Evolutionary conservation across 35 echinoderm and acorn worm genomes (phyloP).

Genomic region (Apostichopus japonicus): DNA sequence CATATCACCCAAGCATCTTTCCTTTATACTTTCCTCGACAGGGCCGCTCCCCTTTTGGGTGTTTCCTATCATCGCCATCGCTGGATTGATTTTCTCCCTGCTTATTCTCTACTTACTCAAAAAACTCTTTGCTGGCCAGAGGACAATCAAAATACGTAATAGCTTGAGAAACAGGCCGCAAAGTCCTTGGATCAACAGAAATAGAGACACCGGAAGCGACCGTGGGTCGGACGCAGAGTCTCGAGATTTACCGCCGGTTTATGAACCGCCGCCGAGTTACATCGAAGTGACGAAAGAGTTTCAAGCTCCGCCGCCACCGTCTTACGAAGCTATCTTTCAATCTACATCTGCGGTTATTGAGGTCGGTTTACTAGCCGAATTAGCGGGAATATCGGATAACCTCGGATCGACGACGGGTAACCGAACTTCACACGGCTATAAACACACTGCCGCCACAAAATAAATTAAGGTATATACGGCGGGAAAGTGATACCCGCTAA

Average conservation of each 20-base stretch:
- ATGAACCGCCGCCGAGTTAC: conserved; percentile 26
- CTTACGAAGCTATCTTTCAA: conserved; percentile 27
- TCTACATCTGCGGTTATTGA: not conserved
- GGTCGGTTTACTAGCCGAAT: not conserved
- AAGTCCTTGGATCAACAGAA: conserved; percentile 1
- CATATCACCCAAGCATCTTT: no score
- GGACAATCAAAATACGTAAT: conserved; percentile 40
- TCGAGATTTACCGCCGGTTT: not conserved
- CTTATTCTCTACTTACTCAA: conserved; percentile 1
- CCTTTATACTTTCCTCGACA: not conserved
- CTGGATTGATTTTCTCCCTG: conserved; percentile 1
- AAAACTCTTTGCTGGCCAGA: conserved; percentile 20
- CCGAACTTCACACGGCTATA: not conserved
- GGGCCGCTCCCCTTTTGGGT: conserved; percentile 29
- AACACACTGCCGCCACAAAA: not conserved
- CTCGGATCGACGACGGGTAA: not conserved
- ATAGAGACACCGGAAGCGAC: not conserved
- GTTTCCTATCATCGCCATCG: conserved; percentile 5
- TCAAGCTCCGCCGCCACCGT: conserved; percentile 24
- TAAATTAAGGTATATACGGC: no score
- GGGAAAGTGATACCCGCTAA: no score
- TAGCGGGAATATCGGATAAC: not conserved
- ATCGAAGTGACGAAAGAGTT: conserved; percentile 41
- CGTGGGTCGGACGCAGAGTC: not conserved
- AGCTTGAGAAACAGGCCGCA: conserved; percentile 34